Evolutionary conservation across 2,113 vertebrate genomes (phyloP).

Genomic region (Carettochelys insculpta): DNA sequence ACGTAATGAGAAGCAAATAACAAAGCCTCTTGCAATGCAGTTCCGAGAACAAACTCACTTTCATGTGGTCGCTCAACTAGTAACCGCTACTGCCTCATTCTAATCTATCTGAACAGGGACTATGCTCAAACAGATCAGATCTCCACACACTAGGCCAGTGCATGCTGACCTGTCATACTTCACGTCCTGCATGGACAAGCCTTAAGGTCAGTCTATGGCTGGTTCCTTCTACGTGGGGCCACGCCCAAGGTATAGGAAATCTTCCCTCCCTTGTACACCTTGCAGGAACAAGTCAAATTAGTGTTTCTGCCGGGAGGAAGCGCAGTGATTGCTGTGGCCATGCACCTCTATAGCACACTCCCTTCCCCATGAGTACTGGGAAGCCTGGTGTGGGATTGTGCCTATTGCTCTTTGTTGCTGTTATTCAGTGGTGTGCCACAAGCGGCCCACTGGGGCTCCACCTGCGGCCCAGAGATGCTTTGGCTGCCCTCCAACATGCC

Average conservation of each 20-base stretch:
- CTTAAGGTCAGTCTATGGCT: background rate
- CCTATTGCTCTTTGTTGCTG: background rate
- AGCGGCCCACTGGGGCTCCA: too few species aligned
- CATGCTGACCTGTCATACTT: background rate
- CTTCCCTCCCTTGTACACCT: background rate
- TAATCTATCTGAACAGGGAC: background rate
- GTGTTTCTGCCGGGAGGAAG: background rate
- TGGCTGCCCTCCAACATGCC: too few species aligned
- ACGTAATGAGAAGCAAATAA: background rate
- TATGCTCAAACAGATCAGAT: background rate
- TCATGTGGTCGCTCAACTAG: accelerated
- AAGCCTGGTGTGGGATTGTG: background rate
- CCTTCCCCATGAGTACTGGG: background rate
- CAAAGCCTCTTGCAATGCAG: background rate
- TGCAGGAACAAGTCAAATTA: background rate
- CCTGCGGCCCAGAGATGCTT: too few species aligned
- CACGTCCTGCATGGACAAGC: background rate
- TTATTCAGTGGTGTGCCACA: too few species aligned
- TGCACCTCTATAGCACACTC: too few species aligned
- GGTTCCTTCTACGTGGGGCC: background rate
- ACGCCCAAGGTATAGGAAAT: background rate
- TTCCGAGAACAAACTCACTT: background rate
- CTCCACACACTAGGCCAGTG: background rate
- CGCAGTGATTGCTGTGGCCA: background rate
- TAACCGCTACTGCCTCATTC: background rate